Evolutionary conservation across 2,797 vertebrate species (phyloP).

Genomic region (Sylvia borin): DNA sequence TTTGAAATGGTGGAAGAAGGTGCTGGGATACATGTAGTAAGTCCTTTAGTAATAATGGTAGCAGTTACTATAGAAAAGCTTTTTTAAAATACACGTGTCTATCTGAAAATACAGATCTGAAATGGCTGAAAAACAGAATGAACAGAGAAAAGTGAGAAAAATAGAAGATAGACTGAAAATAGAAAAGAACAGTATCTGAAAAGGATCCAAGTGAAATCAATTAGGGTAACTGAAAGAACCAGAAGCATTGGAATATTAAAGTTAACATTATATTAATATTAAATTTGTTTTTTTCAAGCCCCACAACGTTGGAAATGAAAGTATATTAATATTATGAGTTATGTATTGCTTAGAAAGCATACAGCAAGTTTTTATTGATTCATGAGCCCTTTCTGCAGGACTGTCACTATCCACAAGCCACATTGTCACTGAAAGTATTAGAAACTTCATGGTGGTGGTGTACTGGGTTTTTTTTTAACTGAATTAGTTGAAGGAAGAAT

Average conservation of each 20-base stretch:
- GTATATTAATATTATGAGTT: not conserved
- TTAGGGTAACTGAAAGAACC: not conserved
- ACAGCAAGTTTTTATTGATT: constrained; percentile 10
- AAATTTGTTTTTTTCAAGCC: not conserved
- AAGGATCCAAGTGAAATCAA: not conserved
- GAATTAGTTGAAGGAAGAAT: not conserved
- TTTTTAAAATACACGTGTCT: not conserved
- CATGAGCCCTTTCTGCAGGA: not conserved
- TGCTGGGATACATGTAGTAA: not conserved
- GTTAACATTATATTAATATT: not conserved
- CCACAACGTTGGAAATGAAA: constrained; percentile 9
- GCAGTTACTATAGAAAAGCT: not conserved
- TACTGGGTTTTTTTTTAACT: not conserved
- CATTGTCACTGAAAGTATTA: not conserved
- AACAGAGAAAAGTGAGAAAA: not conserved
- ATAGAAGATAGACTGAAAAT: not conserved
- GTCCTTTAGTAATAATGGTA: not conserved
- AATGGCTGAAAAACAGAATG: not conserved
- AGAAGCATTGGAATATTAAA: not conserved
- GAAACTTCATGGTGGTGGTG: no score
- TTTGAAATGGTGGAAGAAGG: not conserved
- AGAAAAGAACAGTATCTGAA: not conserved
- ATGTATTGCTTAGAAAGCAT: not conserved
- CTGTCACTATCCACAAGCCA: not conserved
- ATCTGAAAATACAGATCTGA: not conserved